phyloP scores from a whole-genome alignment of 1,140 invertebrate genomes.

The Drosophila kikkawai region DNA sequence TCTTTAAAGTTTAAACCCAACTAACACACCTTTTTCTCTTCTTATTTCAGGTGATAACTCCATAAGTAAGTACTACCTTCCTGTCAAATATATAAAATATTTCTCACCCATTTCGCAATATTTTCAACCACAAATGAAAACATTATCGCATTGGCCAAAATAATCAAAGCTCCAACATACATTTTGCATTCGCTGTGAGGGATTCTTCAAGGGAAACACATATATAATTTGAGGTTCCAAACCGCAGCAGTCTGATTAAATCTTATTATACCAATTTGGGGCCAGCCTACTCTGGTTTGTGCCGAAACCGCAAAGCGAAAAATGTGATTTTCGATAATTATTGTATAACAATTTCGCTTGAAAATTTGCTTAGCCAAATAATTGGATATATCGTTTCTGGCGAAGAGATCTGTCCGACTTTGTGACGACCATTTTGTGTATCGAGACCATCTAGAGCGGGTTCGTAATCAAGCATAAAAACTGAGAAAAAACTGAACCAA shows the following conservation, averaged over 20 bases:
- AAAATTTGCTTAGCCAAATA: slow-evolving; percentile 36
- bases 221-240: slow-evolving; percentile 19
- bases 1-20: too few relatives aligned
- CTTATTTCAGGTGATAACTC: slow-evolving; percentile 81
- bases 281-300: slow-evolving; percentile 18
- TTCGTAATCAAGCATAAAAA: slow-evolving; percentile 25
- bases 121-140: slow-evolving; percentile 55
- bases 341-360: slow-evolving; percentile 47
- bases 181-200: slow-evolving; percentile 74
- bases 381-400: slow-evolving; percentile 24
- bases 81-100: not conserved
- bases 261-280: slow-evolving; percentile 60
- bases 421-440: slow-evolving; percentile 67
- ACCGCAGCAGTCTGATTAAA: slow-evolving; percentile 70
- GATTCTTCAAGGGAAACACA: slow-evolving; percentile 29
- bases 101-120: slow-evolving; percentile 49
- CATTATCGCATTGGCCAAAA: slow-evolving; percentile 66
- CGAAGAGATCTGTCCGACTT: slow-evolving; percentile 17
- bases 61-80: slow-evolving; percentile 77
- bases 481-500: slow-evolving; percentile 67
- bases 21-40: slow-evolving; percentile 7
- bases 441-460: slow-evolving; percentile 35
- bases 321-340: slow-evolving; percentile 35
- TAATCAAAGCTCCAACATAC: slow-evolving; percentile 22
- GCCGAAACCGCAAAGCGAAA: slow-evolving; percentile 48